Evolutionary conservation across 2,113 vertebrate species (phyloP).

Genomic region (Crotalus helleri): DNA sequence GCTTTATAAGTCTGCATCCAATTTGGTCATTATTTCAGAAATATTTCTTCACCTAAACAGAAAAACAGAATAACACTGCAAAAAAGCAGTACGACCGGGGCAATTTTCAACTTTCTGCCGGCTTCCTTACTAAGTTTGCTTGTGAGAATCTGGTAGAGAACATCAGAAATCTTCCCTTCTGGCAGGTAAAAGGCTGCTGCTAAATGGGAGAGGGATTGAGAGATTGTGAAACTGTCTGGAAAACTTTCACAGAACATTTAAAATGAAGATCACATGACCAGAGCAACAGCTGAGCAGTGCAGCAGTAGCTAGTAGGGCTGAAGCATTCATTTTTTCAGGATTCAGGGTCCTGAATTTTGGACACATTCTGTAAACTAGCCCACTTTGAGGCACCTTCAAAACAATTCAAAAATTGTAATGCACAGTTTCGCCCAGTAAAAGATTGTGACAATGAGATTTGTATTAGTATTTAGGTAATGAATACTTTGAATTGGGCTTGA

Average conservation of each 20-base stretch:
- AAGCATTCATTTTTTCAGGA: not conserved
- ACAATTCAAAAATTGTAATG: not conserved
- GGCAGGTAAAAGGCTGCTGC: not conserved
- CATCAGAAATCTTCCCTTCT: not conserved
- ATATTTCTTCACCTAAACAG: not conserved
- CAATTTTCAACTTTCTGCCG: not conserved
- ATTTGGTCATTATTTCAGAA: not conserved
- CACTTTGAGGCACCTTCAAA: not conserved
- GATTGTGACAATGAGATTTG: not conserved
- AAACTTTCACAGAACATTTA: no score
- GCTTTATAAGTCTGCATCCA: not conserved
- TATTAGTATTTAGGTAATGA: not conserved
- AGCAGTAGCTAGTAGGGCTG: not conserved
- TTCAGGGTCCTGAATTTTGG: not conserved
- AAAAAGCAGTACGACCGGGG: not conserved
- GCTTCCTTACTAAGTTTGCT: not conserved
- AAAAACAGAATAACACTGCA: not conserved
- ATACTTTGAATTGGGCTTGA: not conserved
- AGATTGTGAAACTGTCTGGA: not conserved
- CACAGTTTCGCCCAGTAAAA: not conserved
- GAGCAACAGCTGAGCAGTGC: not conserved
- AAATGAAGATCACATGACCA: no score
- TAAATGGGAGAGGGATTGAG: not conserved
- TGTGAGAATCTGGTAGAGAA: not conserved
- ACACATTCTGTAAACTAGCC: not conserved